Evolutionary conservation across 2,797 vertebrate species (phyloP), one percentile per base, ranked within the genome.

Genomic region (Rhinogobio ventralis): DNA sequence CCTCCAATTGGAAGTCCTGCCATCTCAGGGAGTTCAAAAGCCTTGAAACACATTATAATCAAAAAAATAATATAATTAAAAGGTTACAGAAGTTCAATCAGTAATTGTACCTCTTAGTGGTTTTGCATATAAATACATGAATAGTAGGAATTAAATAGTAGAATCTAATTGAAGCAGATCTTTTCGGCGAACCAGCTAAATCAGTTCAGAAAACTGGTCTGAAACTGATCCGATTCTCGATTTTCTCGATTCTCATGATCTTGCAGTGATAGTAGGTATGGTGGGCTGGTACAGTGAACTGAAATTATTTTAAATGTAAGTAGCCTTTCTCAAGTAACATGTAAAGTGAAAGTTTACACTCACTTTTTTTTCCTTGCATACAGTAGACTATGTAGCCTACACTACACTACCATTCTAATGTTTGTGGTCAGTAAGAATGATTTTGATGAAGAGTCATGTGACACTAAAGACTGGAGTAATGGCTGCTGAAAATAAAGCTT

Each of bases 251-350:
- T 1, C 88, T 93, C 55, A 95, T 90, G 81, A 96, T 89, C 46
- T 93, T 95, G 83, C 96, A 97, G 87, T 95, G 94, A 3, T 97
- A 96, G 20, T 94, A 94, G 19, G 96, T 97, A 0, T 89, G 87
- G 1, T 76, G 25, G 0, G 88, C 25, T 10, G 95, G 95, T 77
- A 97, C 45, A 49, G 78, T 80, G 76, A 96, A 90, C 96, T 97
- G 91, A 19, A 91, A 92, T 79, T 72, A 49, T 46, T 28, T 19
- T 10, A 60, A 23, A 82, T 72, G 2, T 4, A 25, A 71, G 11
- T 2, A 55, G 20, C 7, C 51, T 55, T 45, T 71, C 20, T 39
- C 33, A 57, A 57, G 46, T 7, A 66, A 33, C 7, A 39, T 36
- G 33, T 39, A 25, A 46, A 45, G 68, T 51, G 28, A 53, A 28